A percentile compares a stretch with the other conserved stretches of the same genome.
Evolutionary conservation across 2,797 vertebrate species (phyloP).

Genomic region (Buphagus erythrorhynchus): DNA sequence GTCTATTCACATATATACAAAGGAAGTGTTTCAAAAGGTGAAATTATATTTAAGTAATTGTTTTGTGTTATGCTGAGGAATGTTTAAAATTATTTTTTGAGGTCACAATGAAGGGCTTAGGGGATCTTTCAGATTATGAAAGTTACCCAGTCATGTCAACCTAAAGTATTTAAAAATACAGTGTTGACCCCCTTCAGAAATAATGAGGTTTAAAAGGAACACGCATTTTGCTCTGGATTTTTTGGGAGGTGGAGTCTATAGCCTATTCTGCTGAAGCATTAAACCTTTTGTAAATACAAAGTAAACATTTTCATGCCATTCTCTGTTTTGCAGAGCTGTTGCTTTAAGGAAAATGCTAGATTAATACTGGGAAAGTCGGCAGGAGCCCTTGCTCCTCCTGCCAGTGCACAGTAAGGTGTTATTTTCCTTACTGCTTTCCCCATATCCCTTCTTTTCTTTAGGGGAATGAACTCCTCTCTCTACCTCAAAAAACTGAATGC

Average conservation of each 20-base stretch:
- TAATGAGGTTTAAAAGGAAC: not conserved
- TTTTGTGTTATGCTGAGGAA: not conserved
- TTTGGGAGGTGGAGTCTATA: not conserved
- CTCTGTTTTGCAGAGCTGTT: not conserved
- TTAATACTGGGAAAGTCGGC: not conserved
- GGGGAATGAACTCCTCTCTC: not conserved
- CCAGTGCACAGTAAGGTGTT: slow-evolving; percentile 12
- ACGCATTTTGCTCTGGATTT: not conserved
- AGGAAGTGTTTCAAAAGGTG: not conserved
- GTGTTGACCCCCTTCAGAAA: not conserved
- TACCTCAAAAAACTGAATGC: not conserved
- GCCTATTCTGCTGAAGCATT: not conserved
- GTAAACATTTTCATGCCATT: not conserved
- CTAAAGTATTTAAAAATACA: not conserved
- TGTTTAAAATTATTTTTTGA: not conserved
- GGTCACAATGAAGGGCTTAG: not conserved
- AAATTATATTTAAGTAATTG: not conserved
- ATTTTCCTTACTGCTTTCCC: not conserved
- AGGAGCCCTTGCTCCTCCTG: slow-evolving; percentile 3
- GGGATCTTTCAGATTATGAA: not conserved
- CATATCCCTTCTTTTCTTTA: not conserved
- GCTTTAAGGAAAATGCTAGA: not conserved
- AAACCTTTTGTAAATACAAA: not conserved
- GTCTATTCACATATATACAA: not conserved
- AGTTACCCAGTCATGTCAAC: not conserved